Percentiles rank a stretch among this genome's conserved stretches.
phyloP scores from a whole-genome alignment of 2,888 invertebrate species.

The Lordiphosa andalusiaca region DNA sequence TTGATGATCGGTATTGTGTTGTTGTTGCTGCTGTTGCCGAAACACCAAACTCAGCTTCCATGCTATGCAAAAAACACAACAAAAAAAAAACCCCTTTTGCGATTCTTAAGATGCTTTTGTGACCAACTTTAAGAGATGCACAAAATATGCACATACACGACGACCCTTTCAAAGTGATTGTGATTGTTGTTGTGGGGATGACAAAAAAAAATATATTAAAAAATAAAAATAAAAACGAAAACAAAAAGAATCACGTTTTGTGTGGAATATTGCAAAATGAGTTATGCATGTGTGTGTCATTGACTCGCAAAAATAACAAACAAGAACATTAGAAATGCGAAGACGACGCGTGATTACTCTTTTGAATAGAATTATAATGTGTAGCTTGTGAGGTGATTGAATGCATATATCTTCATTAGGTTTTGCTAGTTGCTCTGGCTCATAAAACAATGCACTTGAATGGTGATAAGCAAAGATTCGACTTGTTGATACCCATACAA shows the following conservation, averaged over 20 bases:
- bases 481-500: too few species aligned
- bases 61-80: constrained; percentile 38
- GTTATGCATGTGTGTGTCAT: constrained; percentile 46
- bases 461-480: too few species aligned
- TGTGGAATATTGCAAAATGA: constrained; percentile 61
- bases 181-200: constrained; percentile 23
- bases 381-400: not conserved
- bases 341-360: constrained; percentile 4
- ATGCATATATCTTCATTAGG: too few species aligned
- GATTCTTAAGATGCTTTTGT: constrained; percentile 47
- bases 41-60: constrained; percentile 30
- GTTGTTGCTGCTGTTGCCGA: constrained; percentile 1
- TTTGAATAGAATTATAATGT: not conserved
- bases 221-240: constrained; percentile 1
- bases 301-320: constrained; percentile 42
- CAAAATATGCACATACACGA: constrained; percentile 30
- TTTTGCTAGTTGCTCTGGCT: too few species aligned
- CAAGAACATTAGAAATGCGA: constrained; percentile 15
- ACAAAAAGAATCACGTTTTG: constrained; percentile 49
- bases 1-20: constrained; percentile 35
- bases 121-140: constrained; percentile 33
- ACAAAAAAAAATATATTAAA: constrained; percentile 1
- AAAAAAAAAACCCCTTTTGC: constrained; percentile 43
- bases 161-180: constrained; percentile 68
- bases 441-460: too few species aligned